Evolutionary conservation across 1,140 invertebrate species (phyloP).

Genomic region (Hormaphis cornu): DNA sequence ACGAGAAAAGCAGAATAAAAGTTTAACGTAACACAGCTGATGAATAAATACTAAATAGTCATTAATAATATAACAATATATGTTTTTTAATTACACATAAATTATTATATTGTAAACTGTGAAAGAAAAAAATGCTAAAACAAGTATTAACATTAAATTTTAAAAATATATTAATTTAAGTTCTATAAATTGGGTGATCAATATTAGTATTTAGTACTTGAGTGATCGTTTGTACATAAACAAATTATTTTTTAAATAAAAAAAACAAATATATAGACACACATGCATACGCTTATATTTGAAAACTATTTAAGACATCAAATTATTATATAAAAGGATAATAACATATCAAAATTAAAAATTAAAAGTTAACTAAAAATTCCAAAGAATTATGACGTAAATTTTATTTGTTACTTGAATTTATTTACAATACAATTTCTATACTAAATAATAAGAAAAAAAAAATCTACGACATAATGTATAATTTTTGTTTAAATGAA

Average conservation of each 20-base stretch:
- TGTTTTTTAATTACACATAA: constrained; percentile 2
- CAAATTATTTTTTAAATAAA: constrained; percentile 17
- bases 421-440: constrained; percentile 29
- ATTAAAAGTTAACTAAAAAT: constrained; percentile 2
- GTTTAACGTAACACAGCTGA: neutral
- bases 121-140: constrained; percentile 17
- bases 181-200: neutral
- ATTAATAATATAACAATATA: constrained; percentile 1
- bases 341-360: constrained; percentile 18
- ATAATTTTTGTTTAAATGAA: neutral
- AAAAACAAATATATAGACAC: constrained; percentile 19
- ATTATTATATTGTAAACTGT: constrained; percentile 5
- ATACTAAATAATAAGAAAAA: constrained; percentile 26
- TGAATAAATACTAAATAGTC: neutral
- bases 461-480: constrained; percentile 20
- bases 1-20: too few species aligned
- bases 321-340: constrained; percentile 13
- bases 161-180: neutral
- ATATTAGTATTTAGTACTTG: neutral
- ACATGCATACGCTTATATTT: constrained; percentile 17
- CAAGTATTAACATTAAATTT: constrained; percentile 8
- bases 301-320: neutral
- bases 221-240: neutral
- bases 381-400: neutral
- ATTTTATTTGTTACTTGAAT: constrained; percentile 27